phyloP scores from a whole-genome alignment of 1,140 invertebrate species.

The Dinoponera quadriceps region DNA sequence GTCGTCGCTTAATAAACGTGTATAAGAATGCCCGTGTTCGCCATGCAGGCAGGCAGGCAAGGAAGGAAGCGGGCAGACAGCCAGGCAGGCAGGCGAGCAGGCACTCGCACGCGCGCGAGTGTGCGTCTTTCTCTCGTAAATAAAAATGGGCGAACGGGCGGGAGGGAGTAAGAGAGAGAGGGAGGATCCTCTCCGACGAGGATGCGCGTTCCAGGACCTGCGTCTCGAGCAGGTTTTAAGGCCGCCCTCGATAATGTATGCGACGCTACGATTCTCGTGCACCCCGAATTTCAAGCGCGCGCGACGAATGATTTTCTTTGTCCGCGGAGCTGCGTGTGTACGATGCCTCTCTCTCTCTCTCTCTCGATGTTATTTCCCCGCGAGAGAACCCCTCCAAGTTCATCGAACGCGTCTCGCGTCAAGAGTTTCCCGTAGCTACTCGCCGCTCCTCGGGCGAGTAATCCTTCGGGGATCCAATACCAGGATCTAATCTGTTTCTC shows the following conservation, averaged over 20 bases:
- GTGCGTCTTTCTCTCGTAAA: constrained; percentile 36
- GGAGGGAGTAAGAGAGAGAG: background rate
- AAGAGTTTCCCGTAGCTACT: background rate
- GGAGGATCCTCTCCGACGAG: background rate
- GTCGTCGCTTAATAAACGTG: constrained; percentile 5
- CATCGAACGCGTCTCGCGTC: background rate
- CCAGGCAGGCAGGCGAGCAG: too few relatives aligned
- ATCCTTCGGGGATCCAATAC: too few relatives aligned
- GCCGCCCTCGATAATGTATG: constrained; percentile 54
- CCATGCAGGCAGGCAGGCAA: background rate
- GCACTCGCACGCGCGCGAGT: background rate
- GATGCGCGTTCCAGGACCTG: constrained; percentile 48
- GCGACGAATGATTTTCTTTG: constrained; percentile 40
- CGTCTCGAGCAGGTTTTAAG: constrained; percentile 57
- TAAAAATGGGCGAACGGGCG: constrained; percentile 27
- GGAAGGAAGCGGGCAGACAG: too few relatives aligned
- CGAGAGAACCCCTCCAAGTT: too few relatives aligned
- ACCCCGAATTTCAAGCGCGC: constrained; percentile 37
- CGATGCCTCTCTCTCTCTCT: background rate
- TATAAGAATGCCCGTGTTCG: constrained; percentile 37
- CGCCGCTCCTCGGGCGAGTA: too few relatives aligned
- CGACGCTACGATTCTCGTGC: constrained; percentile 41
- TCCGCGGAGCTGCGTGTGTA: background rate
- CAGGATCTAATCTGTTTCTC: background rate
- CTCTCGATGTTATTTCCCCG: background rate